Conservation (phyloP, 2,113 vertebrate species). For the Zosterops lateralis region DNA sequence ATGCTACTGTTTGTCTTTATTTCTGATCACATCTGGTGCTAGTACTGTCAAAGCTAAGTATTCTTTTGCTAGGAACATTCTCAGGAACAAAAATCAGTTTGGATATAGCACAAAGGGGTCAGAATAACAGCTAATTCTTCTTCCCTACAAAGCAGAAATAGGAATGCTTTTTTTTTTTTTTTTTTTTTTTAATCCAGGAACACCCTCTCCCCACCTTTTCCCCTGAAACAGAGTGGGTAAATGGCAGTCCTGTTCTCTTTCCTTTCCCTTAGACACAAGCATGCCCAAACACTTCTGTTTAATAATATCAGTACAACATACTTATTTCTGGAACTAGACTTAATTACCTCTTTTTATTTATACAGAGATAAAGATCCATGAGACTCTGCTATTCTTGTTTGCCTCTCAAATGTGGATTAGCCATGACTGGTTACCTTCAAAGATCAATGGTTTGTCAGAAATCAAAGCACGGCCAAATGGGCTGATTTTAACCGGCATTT, state of each 20-base stretch:
- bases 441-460: background rate
- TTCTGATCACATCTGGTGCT: background rate
- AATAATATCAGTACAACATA: background rate
- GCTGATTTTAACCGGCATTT: background rate
- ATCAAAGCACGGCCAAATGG: background rate
- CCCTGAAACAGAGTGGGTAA: background rate
- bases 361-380: background rate
- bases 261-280: background rate
- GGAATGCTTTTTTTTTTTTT: background rate
- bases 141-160: background rate
- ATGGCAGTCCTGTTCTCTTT: background rate
- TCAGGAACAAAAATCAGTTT: background rate
- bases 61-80: background rate
- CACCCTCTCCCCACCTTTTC: fast-evolving
- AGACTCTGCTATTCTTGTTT: background rate
- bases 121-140: background rate
- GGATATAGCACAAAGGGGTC: background rate
- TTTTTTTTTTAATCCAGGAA: background rate
- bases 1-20: background rate
- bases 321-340: background rate
- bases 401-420: background rate
- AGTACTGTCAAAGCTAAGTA: background rate
- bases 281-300: background rate
- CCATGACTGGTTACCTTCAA: background rate
- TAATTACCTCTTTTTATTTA: background rate